These are phyloP conservation scores for Microcaecilia unicolor DNA, from an alignment of 2,797 vertebrate genomes.

Conservation along the genomic window DNA sequence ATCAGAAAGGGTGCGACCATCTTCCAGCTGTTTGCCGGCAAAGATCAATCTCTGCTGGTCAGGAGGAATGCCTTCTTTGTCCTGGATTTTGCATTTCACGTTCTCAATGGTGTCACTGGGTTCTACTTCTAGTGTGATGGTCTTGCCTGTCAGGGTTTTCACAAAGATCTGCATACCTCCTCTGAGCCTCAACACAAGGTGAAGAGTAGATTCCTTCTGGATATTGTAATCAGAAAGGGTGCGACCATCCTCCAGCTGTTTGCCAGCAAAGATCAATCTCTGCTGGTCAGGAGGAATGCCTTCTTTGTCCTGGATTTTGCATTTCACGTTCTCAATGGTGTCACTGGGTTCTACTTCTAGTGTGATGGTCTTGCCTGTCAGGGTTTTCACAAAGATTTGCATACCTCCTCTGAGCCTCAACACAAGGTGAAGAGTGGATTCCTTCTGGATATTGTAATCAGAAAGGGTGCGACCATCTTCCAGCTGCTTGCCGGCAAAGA, in stretches of 20 bases:
- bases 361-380: constrained; percentile 33
- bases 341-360: constrained; percentile 31
- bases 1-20: constrained; percentile 51
- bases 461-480: constrained; percentile 64
- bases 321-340: constrained; percentile 35
- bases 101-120: constrained; percentile 32
- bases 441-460: constrained; percentile 60
- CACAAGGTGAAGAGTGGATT: constrained; percentile 43
- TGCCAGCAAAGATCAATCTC: constrained; percentile 53
- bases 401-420: constrained; percentile 42
- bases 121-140: constrained; percentile 29
- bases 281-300: constrained; percentile 20
- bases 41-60: constrained; percentile 63
- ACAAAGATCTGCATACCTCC: constrained; percentile 45
- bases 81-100: constrained; percentile 50
- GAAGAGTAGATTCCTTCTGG: constrained; percentile 52
- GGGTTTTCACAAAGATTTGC: constrained; percentile 40
- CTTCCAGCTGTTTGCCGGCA: constrained; percentile 54
- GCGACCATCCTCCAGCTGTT: constrained; percentile 75
- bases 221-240: constrained; percentile 58
- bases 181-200: constrained; percentile 36
- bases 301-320: constrained; percentile 20
- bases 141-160: constrained; percentile 35
- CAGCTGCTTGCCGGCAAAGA: constrained; percentile 78
- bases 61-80: constrained; percentile 46